Base-by-base conservation (phyloP, 2,888 invertebrate species). In the Zygogramma bicolorata region DNA sequence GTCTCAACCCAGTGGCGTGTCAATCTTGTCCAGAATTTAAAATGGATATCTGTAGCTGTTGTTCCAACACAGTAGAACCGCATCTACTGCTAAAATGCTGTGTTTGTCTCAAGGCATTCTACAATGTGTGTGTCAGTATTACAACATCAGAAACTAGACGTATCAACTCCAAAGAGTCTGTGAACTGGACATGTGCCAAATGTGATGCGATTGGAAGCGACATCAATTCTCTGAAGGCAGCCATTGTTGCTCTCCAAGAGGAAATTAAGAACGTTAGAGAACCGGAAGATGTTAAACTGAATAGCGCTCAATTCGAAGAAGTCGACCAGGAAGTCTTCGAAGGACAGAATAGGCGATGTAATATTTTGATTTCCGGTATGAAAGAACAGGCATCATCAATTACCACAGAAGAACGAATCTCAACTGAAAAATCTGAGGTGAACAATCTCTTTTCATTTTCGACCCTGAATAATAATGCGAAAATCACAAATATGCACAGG, bases 231-330 rank as follows among this genome's bases (percentile, higher is more conserved):
- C 8, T 57, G 25, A 57, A 57, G 7, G 58, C 25, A n/a, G 58
- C 58, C 1, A 57, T 57, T n/a, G 58, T 57, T n/a, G 34, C 62
- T 7, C 62, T 62, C 4, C 62, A 62, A 38, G 42, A 62, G 38
- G 34, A 62, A 22, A 38, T 34, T 4, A 34, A 18, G 25, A 62
- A 20, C 4, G 8, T 20, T 8, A 57, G 25, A 8, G 7, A 22
- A n/a, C 8, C 2, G 22, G 57, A 57, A 7, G 25, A 5, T 25
- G 3, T n/a, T 8, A 5, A 22, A 57, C 57, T 57, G 6, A 57
- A 27, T 20, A 20, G 25, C 5, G n/a, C 15, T 15, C 57, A 57
- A 22, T 57, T 57, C 25, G 57, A 57, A 25, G 8, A 57, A 27
- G 3, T 57, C 25, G 25, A 25, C 25, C 22, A 25, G n/a, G 38